Conservation (phyloP, 2,797 vertebrate genomes). For the Hemibagrus guttatus region DNA sequence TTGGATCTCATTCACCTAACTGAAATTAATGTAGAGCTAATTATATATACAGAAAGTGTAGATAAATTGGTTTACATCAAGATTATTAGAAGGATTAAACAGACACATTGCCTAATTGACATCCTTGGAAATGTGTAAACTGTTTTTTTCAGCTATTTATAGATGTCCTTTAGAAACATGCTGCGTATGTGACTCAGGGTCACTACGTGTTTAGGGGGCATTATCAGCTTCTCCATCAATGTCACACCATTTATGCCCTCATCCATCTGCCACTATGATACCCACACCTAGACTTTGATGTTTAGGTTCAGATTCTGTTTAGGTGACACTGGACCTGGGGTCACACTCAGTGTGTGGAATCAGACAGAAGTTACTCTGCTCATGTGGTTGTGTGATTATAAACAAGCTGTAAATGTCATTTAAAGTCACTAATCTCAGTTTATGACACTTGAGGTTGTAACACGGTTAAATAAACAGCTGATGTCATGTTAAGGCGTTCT, state of each 20-base stretch:
- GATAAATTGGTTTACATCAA: not conserved
- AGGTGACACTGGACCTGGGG: not conserved
- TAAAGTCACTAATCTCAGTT: conserved; percentile 33
- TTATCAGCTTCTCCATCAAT: conserved; percentile 76
- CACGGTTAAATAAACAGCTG: not conserved
- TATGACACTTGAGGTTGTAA: not conserved
- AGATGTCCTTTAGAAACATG: conserved; percentile 43
- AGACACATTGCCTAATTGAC: not conserved
- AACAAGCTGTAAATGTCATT: conserved; percentile 41
- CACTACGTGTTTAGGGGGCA: conserved; percentile 61
- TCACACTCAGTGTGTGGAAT: not conserved
- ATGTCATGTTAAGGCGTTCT: not conserved
- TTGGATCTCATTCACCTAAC: not conserved
- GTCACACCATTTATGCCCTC: conserved; percentile 68
- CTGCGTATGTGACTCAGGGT: conserved; percentile 22
- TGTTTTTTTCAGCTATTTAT: conserved; percentile 32
- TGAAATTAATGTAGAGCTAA: not conserved
- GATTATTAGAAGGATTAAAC: not conserved
- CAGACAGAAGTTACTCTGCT: not conserved
- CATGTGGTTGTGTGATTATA: not conserved
- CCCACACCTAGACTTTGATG: not conserved
- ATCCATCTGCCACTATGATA: conserved; percentile 61
- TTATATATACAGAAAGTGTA: not conserved
- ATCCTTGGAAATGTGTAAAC: not conserved
- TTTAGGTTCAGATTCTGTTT: not conserved